These are phyloP conservation scores for Xiphophorus couchianus DNA, from an alignment of 2,113 vertebrate genomes.

Conservation along the genomic window DNA sequence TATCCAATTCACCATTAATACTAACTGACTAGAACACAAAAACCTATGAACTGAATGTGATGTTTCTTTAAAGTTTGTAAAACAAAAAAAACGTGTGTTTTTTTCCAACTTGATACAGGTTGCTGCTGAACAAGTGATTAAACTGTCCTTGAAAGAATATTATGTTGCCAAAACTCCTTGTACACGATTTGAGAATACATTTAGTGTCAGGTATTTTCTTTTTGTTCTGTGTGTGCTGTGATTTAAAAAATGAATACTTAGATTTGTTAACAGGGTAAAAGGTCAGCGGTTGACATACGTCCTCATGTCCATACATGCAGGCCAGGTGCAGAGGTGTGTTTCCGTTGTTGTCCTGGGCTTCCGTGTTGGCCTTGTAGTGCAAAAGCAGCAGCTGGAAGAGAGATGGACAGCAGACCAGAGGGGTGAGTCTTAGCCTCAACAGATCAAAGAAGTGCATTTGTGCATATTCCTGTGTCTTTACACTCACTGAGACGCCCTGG, in stretches of 20 bases:
- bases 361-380: conserved; percentile 90
- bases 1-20: too few relatives aligned
- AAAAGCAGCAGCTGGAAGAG: conserved; percentile 87
- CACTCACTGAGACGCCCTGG: conserved; percentile 90
- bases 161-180: background rate
- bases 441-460: too few relatives aligned
- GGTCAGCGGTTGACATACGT: conserved; percentile 77
- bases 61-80: background rate
- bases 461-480: too few relatives aligned
- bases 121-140: background rate
- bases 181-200: background rate
- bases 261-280: too few relatives aligned
- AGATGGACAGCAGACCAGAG: background rate
- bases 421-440: too few relatives aligned
- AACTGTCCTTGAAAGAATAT: background rate
- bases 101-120: background rate
- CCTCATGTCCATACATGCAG: conserved; percentile 93
- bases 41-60: background rate
- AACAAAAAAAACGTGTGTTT: background rate
- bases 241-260: too few relatives aligned
- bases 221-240: background rate
- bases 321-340: conserved; percentile 94
- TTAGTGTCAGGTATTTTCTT: background rate
- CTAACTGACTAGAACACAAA: too few relatives aligned
- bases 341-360: conserved; percentile 92